These are phyloP conservation scores for Heterohyrax brucei DNA, from an alignment of 2,797 vertebrate genomes.

Conservation along the genomic window DNA sequence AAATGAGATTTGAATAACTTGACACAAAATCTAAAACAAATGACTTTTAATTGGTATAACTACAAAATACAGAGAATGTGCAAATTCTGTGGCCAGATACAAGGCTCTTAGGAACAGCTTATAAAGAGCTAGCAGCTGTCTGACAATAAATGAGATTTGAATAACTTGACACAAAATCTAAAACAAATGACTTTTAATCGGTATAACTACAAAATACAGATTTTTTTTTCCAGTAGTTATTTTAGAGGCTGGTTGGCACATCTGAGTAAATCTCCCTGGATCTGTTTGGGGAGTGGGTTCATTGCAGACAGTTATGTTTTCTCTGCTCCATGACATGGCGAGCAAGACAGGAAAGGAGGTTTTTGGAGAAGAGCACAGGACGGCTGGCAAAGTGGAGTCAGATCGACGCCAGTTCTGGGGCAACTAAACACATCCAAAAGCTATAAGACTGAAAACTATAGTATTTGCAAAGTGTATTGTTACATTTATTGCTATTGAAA, in stretches of 20 bases:
- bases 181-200: conserved; percentile 39
- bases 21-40: conserved; percentile 20
- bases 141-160: not conserved
- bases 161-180: conserved; percentile 8
- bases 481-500: not conserved
- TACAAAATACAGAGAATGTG: not conserved
- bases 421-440: not conserved
- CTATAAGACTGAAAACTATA: conserved; percentile 15
- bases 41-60: not conserved
- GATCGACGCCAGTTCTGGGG: not conserved
- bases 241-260: not conserved
- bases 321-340: not conserved
- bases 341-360: not conserved
- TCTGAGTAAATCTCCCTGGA: not conserved
- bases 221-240: not conserved
- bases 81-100: not conserved
- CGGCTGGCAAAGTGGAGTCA: conserved; percentile 33
- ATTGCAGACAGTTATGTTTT: not conserved
- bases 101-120: not conserved
- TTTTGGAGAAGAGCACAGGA: not conserved
- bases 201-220: not conserved
- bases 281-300: not conserved
- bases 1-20: not conserved
- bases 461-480: conserved; percentile 29
- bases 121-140: not conserved